phyloP scores from a whole-genome alignment of 1,140 invertebrate species.

The Eufriesea mexicana region DNA sequence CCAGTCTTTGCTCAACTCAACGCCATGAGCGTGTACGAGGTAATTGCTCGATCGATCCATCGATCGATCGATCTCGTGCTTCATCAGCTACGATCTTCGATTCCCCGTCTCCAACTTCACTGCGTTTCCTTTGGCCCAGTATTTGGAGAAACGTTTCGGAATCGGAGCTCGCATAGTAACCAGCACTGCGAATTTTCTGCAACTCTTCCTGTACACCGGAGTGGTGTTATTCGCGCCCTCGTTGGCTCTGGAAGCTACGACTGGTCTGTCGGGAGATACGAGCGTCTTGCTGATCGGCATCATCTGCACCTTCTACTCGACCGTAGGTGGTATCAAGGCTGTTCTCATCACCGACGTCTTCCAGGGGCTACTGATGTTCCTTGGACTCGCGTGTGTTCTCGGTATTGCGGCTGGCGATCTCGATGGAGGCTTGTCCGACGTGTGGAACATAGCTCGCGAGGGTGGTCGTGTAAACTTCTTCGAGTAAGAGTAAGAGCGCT shows the following conservation, averaged over 20 bases:
- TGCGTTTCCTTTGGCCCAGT: constrained; percentile 79
- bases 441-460: constrained; percentile 86
- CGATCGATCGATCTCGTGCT: neutral
- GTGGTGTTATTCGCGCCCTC: constrained; percentile 97
- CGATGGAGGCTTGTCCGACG: constrained; percentile 85
- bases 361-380: constrained; percentile 90
- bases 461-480: constrained; percentile 77
- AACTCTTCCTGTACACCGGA: constrained; percentile 95
- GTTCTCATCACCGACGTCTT: constrained; percentile 94
- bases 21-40: constrained; percentile 94
- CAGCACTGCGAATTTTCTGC: constrained; percentile 89
- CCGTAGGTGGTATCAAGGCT: constrained; percentile 95
- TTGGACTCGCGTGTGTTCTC: constrained; percentile 80
- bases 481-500: constrained; percentile 63
- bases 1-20: constrained; percentile 95
- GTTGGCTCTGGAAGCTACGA: constrained; percentile 94
- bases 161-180: constrained; percentile 86
- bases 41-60: constrained; percentile 71
- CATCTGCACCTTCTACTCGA: constrained; percentile 95
- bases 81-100: neutral
- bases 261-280: constrained; percentile 87
- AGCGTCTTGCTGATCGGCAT: constrained; percentile 90
- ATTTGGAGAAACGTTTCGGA: constrained; percentile 93
- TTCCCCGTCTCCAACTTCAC: neutral
- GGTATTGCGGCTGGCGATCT: constrained; percentile 84